Base-by-base conservation (phyloP, 2,113 vertebrate species). In the Chauna torquata region DNA sequence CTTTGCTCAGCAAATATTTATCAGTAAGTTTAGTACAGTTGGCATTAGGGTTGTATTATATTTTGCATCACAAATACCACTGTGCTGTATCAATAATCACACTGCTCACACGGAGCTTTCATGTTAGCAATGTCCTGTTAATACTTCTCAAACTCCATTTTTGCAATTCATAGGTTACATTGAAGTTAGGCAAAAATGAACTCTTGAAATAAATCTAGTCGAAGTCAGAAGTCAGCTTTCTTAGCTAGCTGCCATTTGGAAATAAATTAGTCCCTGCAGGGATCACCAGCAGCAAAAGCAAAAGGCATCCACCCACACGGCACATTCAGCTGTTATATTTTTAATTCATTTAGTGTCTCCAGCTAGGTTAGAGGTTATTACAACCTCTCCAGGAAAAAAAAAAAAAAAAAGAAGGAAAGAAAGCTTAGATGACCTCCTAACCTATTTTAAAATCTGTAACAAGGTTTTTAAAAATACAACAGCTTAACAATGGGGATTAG, bases 201-300 rank as follows among this genome's bases (percentile, higher is more conserved):
- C 40, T 62, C 44, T 44, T 54, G n/a, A 49, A 94, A 92, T 78
- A 95, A 88, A 96, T 74, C 24, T 18, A 77, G 58, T 55, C 12
- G 18, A 94, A 87, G 32, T 45, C 44, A 81, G 18, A 94, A 87
- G 32, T 45, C 44, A 81, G 38, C 64, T 86, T 87, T 79, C 54
- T 87, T 52, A 94, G 52, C 69, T 75, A 88, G 54, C 72, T 93
- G 74, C 45, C 54, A 88, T 82, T 93, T 61, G 25, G 6, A 89
- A 95, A 94, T 61, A 96, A 96, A 95, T 97, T 85, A 84, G 57
- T 38, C 54, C 84, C 96, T 91, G 54, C 38, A 95, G 85, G 95
- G 94, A 97, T 91, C 93, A 87, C 86, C 82, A 79, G 44, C 61
- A 91, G 86, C 77, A 83, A 1, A 18, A 92, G 59, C 61, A 95